phyloP scores from a whole-genome alignment of 2,888 invertebrate species.

The Aleiodes testaceus region DNA sequence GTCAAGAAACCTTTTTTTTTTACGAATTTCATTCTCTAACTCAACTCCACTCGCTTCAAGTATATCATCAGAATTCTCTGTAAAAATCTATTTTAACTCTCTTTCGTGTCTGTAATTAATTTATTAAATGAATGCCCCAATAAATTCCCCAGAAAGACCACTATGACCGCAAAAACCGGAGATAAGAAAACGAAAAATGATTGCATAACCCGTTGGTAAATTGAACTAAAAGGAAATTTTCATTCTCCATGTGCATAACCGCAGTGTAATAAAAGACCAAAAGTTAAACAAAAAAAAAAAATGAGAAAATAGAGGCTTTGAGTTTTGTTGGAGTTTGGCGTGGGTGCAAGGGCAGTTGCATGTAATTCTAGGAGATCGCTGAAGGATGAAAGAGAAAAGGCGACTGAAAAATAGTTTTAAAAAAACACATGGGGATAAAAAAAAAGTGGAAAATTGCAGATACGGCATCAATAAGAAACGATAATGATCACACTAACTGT shows the following conservation, averaged over 20 bases:
- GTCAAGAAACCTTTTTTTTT: too few species aligned
- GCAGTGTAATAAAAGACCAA: slow-evolving; percentile 24
- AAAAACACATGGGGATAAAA: slow-evolving; percentile 12
- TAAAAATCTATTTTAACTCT: neutral
- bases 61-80: neutral
- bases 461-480: slow-evolving; percentile 2
- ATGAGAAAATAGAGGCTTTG: neutral
- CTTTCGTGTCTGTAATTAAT: neutral
- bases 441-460: slow-evolving; percentile 3
- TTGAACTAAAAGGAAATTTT: slow-evolving; percentile 23
- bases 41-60: neutral
- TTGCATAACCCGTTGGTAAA: slow-evolving; percentile 20
- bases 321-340: slow-evolving; percentile 12
- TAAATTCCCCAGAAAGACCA: neutral
- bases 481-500: slow-evolving; percentile 31
- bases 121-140: neutral
- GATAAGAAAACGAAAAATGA: neutral
- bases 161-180: slow-evolving; percentile 4
- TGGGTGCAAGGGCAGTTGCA: slow-evolving; percentile 31
- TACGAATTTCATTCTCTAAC: too few species aligned
- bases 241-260: slow-evolving; percentile 9
- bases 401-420: slow-evolving; percentile 8
- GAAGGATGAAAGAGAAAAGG: slow-evolving; percentile 43
- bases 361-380: slow-evolving; percentile 46
- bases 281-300: slow-evolving; percentile 13